phyloP scores from a whole-genome alignment of 92 coral and sea anemone species.

The Isaurus tuberculatus region DNA sequence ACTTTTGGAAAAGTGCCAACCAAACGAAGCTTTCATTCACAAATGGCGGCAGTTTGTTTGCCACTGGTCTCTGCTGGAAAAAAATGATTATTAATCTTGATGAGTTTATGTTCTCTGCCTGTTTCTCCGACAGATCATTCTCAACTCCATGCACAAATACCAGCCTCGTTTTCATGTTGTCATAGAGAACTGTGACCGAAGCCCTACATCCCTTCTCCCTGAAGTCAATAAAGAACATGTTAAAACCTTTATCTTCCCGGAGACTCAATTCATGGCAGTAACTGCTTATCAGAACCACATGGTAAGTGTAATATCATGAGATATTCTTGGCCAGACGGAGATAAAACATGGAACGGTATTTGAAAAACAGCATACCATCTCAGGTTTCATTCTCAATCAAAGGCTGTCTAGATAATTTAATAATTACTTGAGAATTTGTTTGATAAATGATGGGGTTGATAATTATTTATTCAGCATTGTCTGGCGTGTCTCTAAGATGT shows the following conservation, averaged over 20 bases:
- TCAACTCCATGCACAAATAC: conserved; percentile 99
- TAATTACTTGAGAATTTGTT: conserved; percentile 32
- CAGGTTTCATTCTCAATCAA: conserved; percentile 26
- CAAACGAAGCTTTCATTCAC: too few relatives aligned
- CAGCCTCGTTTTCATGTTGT: conserved; percentile 99
- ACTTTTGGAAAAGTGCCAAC: conserved; percentile 13
- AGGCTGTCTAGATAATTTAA: conserved; percentile 40
- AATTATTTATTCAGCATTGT: conserved; percentile 22
- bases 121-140: conserved; percentile 77
- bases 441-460: conserved; percentile 27
- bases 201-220: conserved; percentile 27
- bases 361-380: background rate
- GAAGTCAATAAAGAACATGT: conserved; percentile 36
- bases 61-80: background rate
- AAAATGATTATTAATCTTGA: background rate
- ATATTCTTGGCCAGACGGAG: conserved; percentile 20
- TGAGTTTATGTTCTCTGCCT: background rate
- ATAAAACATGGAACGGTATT: background rate
- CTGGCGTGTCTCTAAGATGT: background rate
- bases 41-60: too few relatives aligned
- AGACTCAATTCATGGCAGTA: conserved; percentile 85
- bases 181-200: conserved; percentile 80
- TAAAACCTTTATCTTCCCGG: conserved; percentile 36
- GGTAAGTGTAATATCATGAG: conserved; percentile 61
- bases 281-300: conserved; percentile 98